Conservation (phyloP, 2,888 invertebrate species). For the Myopa testacea region DNA sequence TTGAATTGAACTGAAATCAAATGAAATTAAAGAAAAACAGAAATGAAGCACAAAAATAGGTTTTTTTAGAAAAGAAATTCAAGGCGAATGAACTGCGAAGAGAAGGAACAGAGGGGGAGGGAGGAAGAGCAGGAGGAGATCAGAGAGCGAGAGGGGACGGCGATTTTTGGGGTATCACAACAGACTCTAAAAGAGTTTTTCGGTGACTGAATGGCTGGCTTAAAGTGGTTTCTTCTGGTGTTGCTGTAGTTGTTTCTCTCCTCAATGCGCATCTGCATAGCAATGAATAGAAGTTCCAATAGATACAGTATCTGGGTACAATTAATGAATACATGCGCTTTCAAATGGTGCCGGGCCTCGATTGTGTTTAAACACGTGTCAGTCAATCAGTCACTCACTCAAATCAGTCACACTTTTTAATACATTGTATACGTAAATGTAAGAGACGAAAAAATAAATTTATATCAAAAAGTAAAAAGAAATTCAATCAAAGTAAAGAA, state of each 20-base stretch:
- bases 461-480: background rate
- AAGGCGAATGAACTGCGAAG: slow-evolving; percentile 23
- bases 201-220: background rate
- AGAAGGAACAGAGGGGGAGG: slow-evolving; percentile 2
- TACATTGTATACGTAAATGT: background rate
- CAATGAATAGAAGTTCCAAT: background rate
- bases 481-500: background rate
- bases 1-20: too few species aligned
- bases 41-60: slow-evolving; percentile 20
- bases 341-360: background rate
- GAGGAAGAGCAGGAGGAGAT: slow-evolving; percentile 7
- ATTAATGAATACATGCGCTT: slow-evolving; percentile 21
- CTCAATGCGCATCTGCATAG: background rate
- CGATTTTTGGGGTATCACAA: slow-evolving; percentile 28
- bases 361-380: background rate
- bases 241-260: slow-evolving; percentile 20
- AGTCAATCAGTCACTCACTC: background rate
- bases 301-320: slow-evolving; percentile 27
- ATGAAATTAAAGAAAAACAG: slow-evolving; percentile 11
- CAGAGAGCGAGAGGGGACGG: slow-evolving; percentile 22
- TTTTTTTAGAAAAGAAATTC: slow-evolving; percentile 18
- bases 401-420: slow-evolving; percentile 1
- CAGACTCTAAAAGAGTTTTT: background rate
- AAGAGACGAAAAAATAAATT: slow-evolving; percentile 4
- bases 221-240: background rate